phyloP scores from a whole-genome alignment of 2,888 invertebrate species.

The Noctua pronuba region DNA sequence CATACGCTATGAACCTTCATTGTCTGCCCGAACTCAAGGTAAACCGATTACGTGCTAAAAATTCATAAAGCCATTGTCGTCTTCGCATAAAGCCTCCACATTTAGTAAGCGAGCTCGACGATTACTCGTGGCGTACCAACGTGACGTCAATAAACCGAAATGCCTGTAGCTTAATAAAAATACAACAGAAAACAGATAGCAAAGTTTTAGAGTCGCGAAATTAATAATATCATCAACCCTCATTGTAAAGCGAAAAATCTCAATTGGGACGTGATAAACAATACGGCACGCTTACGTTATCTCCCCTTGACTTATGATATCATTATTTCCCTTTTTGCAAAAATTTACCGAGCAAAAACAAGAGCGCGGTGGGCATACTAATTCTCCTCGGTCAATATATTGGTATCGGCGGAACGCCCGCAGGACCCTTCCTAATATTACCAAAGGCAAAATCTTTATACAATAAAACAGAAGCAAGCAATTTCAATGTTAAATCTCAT shows the following conservation, averaged over 20 bases:
- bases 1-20: constrained; percentile 82
- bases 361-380: constrained; percentile 86
- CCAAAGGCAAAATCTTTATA: constrained; percentile 80
- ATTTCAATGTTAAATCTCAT: constrained; percentile 87
- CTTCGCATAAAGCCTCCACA: constrained; percentile 77
- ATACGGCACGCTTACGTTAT: constrained; percentile 85
- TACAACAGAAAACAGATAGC: constrained; percentile 1
- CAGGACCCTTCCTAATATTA: constrained; percentile 75
- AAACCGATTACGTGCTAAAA: constrained; percentile 87
- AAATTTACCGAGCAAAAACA: constrained; percentile 87
- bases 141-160: constrained; percentile 68
- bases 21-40: constrained; percentile 83
- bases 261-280: constrained; percentile 85
- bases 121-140: constrained; percentile 70
- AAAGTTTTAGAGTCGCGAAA: constrained; percentile 47
- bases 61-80: constrained; percentile 86
- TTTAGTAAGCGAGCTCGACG: constrained; percentile 78
- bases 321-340: constrained; percentile 88
- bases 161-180: constrained; percentile 44
- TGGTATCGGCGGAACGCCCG: constrained; percentile 77
- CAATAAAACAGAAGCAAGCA: constrained; percentile 82
- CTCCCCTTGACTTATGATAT: constrained; percentile 88
- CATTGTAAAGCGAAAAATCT: constrained; percentile 75
- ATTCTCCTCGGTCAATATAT: constrained; percentile 87
- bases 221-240: constrained; percentile 78